Conservation (phyloP, 2,113 vertebrate species). For the Syrrhaptes paradoxus region DNA sequence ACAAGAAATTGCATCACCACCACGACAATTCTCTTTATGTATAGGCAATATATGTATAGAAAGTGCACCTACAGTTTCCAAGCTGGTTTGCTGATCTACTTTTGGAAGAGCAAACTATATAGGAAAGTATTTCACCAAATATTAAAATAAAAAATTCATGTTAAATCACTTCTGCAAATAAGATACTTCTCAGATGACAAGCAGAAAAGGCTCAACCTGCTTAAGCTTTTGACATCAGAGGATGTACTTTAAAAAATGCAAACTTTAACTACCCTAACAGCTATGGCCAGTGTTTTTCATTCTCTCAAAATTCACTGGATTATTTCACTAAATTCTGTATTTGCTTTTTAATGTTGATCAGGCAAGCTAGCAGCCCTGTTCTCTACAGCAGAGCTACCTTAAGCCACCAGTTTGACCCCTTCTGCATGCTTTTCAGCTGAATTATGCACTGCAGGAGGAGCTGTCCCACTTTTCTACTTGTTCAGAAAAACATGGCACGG, state of each 20-base stretch:
- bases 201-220: not conserved
- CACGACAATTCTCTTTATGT: not conserved
- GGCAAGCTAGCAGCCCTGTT: not conserved
- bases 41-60: not conserved
- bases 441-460: not conserved
- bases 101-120: not conserved
- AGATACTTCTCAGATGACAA: not conserved
- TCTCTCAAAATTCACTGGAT: not conserved
- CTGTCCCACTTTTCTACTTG: not conserved
- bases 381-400: not conserved
- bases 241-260: not conserved
- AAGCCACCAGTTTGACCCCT: not conserved
- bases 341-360: not conserved
- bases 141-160: not conserved
- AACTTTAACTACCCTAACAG: not conserved
- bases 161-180: not conserved
- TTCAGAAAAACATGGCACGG: accelerated
- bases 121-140: not conserved
- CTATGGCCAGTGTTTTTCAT: not conserved
- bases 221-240: not conserved
- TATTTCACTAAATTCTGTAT: not conserved
- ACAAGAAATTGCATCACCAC: not conserved
- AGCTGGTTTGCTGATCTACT: not conserved
- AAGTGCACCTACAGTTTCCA: not conserved
- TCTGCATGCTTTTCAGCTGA: not conserved